Base-by-base conservation (phyloP, 2,797 vertebrate species). In the Heliangelus exortis region DNA sequence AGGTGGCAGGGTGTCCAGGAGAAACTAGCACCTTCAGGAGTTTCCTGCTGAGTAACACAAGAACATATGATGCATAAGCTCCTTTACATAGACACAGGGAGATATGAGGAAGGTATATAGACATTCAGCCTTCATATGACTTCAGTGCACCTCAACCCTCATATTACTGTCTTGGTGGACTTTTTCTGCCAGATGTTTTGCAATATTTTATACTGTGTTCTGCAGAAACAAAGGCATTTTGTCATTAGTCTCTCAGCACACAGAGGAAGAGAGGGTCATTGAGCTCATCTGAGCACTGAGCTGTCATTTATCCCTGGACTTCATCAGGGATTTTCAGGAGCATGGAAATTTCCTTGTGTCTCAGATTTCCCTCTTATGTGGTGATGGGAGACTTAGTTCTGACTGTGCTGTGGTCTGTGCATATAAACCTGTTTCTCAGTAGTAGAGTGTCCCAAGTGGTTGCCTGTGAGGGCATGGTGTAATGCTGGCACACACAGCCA, bases 31-130 rank as follows among this genome's bases (percentile, higher is more conserved):
- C 8, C 15, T 81, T 43, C 39, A 68, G 21, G 33, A 80, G 1
- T 39, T 87, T 85, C 4, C 20, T 77, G 19, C 14, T 80, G 22
- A 33, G 11, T 55, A 61, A 43, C 31, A 25, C 21, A 57, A 11
- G 31, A 17, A n/a, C 6, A 31, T 3, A 5, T 12, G 19, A 29
- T 74, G 23, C 18, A 10, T n/a, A 15, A 72, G 2, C 5, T 71
- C 29, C 22, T 83, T 34, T 73, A 18, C 0, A 0, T 62, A 26
- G 25, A 34, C 0, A 0, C 10, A 48, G 7, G 20, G 17, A 73
- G 25, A 15, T 15, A 12, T 4, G 23, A 54, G 25, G 21, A 76
- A 73, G 8, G 8, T 69, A 6, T 45, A n/a, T 36, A 67, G 65
- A 45, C 7, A 25, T 3, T 4, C 25, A 18, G 4, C 5, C 34